A percentile compares a stretch with the other conserved stretches of the same genome.
phyloP scores from a whole-genome alignment of 2,113 vertebrate species.

The Mirounga angustirostris region DNA sequence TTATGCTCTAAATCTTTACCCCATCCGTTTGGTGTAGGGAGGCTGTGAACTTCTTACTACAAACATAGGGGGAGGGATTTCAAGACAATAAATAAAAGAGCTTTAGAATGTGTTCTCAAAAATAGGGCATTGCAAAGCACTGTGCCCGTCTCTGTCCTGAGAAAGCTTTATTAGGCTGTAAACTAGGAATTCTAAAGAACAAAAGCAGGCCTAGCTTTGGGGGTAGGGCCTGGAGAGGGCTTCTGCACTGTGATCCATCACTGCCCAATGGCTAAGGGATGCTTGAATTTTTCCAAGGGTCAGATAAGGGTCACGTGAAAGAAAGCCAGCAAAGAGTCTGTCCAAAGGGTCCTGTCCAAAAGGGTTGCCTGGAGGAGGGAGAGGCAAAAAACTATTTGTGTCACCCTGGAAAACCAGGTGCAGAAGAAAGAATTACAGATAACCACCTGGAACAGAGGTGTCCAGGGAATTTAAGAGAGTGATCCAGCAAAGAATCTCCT shows the following conservation, averaged over 20 bases:
- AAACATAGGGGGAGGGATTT: not conserved
- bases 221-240: not conserved
- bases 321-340: not conserved
- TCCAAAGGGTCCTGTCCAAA: not conserved
- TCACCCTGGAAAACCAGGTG: not conserved
- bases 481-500: not conserved
- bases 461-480: not conserved
- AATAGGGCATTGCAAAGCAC: not conserved
- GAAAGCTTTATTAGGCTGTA: not conserved
- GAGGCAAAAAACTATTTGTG: not conserved
- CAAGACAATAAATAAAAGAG: not conserved
- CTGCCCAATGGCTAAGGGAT: not conserved
- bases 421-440: not conserved
- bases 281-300: not conserved
- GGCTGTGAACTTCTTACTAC: not conserved
- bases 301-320: not conserved
- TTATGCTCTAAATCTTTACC: not conserved
- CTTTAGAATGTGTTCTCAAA: not conserved
- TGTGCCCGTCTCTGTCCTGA: not conserved
- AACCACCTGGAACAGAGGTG: not conserved
- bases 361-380: not conserved
- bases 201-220: not conserved
- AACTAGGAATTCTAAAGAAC: not conserved
- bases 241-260: not conserved
- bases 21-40: not conserved